Conservation (phyloP, 2,888 invertebrate genomes). For the Strigamia transsilvanica region DNA sequence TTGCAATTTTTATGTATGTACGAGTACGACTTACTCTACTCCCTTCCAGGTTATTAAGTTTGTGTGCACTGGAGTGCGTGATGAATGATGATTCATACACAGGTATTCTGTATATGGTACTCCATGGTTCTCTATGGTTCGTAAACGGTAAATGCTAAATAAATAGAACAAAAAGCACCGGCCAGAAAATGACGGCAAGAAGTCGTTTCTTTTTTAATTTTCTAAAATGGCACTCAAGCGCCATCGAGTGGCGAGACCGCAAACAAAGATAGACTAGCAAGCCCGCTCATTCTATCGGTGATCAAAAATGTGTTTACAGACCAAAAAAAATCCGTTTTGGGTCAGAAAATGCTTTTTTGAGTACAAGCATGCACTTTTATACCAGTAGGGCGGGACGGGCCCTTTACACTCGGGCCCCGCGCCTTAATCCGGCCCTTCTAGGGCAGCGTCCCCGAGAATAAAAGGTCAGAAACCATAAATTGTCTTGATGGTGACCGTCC, state of each 20-base stretch:
- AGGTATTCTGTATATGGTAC: background rate
- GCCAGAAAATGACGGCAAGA: background rate
- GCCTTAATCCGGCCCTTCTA: too few species aligned
- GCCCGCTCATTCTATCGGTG: too few species aligned
- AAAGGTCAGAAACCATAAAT: too few species aligned
- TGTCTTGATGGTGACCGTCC: too few species aligned
- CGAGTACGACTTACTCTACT: background rate
- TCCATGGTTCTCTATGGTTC: too few species aligned
- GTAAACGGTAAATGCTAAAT: background rate
- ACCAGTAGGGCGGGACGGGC: too few species aligned
- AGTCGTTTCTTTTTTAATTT: background rate
- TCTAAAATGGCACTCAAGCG: background rate
- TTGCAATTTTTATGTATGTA: background rate
- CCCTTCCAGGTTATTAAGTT: background rate
- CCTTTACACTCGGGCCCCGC: too few species aligned
- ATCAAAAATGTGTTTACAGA: too few species aligned
- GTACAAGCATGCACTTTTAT: too few species aligned
- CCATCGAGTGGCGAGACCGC: background rate
- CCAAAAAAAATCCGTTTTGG: too few species aligned
- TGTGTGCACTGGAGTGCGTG: background rate
- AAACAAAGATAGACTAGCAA: background rate
- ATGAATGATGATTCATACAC: background rate
- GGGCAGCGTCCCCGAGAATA: too few species aligned
- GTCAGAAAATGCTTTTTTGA: too few species aligned
- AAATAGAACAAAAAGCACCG: background rate